Percentiles rank a stretch among this genome's conserved stretches.
Evolutionary conservation across 2,888 invertebrate genomes (phyloP).

Genomic region (Latrodectus elegans): DNA sequence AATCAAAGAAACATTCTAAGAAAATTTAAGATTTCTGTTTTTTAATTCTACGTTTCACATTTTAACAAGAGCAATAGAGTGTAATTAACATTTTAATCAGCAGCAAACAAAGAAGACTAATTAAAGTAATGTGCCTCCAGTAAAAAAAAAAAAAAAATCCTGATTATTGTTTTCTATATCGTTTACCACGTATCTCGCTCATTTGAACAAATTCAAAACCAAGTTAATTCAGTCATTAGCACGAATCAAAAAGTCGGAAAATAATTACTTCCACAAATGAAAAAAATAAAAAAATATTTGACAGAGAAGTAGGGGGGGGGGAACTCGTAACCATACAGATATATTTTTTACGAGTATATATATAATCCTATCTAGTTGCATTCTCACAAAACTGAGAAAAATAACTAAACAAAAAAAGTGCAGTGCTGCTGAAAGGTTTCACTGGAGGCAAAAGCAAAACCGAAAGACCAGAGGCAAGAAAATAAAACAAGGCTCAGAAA

Average conservation of each 20-base stretch:
- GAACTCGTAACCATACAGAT: background rate
- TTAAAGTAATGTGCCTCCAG: too few relatives aligned
- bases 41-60: too few relatives aligned
- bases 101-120: too few relatives aligned
- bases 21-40: too few relatives aligned
- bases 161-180: too few relatives aligned
- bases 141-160: too few relatives aligned
- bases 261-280: too few relatives aligned
- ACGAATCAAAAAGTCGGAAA: background rate
- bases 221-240: background rate
- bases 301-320: background rate
- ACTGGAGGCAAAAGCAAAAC: slow-evolving; percentile 1
- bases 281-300: too few relatives aligned
- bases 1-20: too few relatives aligned
- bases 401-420: slow-evolving; percentile 20
- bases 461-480: background rate
- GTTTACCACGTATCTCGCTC: too few relatives aligned
- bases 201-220: background rate
- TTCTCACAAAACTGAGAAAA: slow-evolving; percentile 14
- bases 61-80: too few relatives aligned
- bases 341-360: background rate
- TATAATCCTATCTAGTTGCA: slow-evolving; percentile 10
- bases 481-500: slow-evolving; percentile 2
- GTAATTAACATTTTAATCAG: too few relatives aligned
- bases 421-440: background rate